A percentile compares a stretch with the other conserved stretches of the same genome.
Evolutionary conservation across 2,797 vertebrate species (phyloP).

Genomic region (Glossophaga mutica): DNA sequence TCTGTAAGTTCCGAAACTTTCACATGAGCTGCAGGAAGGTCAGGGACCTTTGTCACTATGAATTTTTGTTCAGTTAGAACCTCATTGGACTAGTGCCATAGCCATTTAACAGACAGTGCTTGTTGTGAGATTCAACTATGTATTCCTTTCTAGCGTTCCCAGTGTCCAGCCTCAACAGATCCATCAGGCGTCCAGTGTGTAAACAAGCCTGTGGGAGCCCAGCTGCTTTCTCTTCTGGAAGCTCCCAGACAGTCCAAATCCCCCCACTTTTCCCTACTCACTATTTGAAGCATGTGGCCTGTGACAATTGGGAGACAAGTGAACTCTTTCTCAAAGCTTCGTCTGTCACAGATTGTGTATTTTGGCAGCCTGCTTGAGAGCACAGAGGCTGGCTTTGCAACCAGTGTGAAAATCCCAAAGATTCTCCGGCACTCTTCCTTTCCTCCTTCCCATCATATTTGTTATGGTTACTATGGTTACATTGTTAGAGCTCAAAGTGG

Average conservation of each 20-base stretch:
- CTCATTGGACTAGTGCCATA: neutral
- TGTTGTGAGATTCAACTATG: neutral
- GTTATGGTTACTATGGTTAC: neutral
- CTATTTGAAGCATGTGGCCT: neutral
- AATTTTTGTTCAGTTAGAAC: neutral
- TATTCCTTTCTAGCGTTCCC: neutral
- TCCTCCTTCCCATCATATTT: slow-evolving; percentile 31
- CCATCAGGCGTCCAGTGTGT: rapidly evolving
- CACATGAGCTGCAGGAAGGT: neutral
- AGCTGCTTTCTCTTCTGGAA: neutral
- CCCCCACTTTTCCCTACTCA: rapidly evolving
- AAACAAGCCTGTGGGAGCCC: neutral
- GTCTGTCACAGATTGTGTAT: slow-evolving; percentile 25
- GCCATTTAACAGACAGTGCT: neutral
- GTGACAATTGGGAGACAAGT: neutral
- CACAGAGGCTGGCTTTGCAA: slow-evolving; percentile 41
- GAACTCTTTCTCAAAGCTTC: slow-evolving; percentile 26
- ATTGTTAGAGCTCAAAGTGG: neutral
- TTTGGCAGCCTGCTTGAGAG: slow-evolving; percentile 58
- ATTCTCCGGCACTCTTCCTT: slow-evolving; percentile 8
- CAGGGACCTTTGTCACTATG: neutral
- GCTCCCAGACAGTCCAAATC: neutral
- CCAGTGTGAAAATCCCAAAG: neutral
- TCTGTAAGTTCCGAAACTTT: neutral
- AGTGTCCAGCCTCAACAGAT: neutral